Evolutionary conservation across 1,140 invertebrate species (phyloP).

Genomic region (Drosophila gunungcola): DNA sequence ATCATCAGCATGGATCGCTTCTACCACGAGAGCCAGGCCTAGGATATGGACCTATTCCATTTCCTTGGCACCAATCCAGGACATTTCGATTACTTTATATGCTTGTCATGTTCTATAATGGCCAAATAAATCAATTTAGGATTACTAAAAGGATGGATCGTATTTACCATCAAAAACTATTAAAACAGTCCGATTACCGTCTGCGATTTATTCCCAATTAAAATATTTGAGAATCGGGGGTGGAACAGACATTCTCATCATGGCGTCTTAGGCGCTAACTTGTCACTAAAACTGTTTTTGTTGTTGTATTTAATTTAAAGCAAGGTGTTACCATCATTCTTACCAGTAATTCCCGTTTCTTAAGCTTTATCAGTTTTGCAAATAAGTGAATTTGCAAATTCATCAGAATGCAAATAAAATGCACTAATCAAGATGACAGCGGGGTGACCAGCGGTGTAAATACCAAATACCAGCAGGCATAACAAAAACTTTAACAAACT

Average conservation of each 20-base stretch:
- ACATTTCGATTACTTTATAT: background rate
- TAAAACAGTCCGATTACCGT: background rate
- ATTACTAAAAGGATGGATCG: slow-evolving; percentile 25
- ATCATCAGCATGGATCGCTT: slow-evolving; percentile 51
- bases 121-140: too few relatives aligned
- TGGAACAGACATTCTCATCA: too few relatives aligned
- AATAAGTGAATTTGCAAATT: slow-evolving; percentile 63
- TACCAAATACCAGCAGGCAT: slow-evolving; percentile 47
- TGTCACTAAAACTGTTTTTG: too few relatives aligned
- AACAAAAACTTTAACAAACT: slow-evolving; percentile 73
- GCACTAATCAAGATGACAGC: slow-evolving; percentile 70
- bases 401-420: slow-evolving; percentile 73
- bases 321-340: too few relatives aligned
- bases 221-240: too few relatives aligned
- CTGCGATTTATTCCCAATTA: too few relatives aligned
- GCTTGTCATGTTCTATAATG: too few relatives aligned
- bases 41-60: background rate
- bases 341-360: background rate
- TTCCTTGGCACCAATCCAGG: background rate
- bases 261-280: too few relatives aligned
- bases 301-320: too few relatives aligned
- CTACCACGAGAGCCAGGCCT: slow-evolving; percentile 58
- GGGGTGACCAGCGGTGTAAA: background rate
- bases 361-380: slow-evolving; percentile 25
- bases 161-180: slow-evolving; percentile 21